Percentiles rank a stretch among this genome's conserved stretches.
Conservation (phyloP, 2,888 invertebrate genomes). For the Xiphydria camelus region DNA sequence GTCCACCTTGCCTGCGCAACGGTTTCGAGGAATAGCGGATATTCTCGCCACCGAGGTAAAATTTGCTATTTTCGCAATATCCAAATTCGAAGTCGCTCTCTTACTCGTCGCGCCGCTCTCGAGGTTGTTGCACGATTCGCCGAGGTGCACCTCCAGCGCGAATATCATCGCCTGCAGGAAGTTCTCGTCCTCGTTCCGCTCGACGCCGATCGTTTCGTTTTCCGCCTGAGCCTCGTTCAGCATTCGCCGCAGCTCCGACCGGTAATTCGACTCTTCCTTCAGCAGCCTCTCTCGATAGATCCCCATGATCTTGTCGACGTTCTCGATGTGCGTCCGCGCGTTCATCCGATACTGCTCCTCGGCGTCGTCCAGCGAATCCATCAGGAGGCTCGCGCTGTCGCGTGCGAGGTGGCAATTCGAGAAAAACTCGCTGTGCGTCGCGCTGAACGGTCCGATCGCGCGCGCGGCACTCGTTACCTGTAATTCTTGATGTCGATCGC, state of each 20-base stretch:
- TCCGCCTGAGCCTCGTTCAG: constrained; percentile 18
- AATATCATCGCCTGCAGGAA: constrained; percentile 27
- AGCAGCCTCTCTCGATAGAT: constrained; percentile 45
- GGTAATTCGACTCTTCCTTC: constrained; percentile 23
- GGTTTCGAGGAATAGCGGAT: too few relatives aligned
- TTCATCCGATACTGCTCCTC: constrained; percentile 56
- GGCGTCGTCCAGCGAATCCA: constrained; percentile 54
- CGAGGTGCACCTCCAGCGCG: constrained; percentile 18
- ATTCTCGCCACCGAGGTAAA: too few relatives aligned
- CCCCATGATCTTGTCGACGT: constrained; percentile 51
- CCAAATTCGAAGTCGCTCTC: background rate
- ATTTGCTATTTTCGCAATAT: too few relatives aligned
- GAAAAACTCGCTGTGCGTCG: too few relatives aligned
- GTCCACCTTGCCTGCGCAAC: constrained; percentile 37
- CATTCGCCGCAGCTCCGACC: constrained; percentile 21
- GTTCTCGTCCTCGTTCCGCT: constrained; percentile 22
- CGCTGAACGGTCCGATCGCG: too few relatives aligned
- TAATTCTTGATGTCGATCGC: constrained; percentile 59
- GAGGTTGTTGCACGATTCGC: constrained; percentile 21
- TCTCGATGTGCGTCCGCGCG: constrained; percentile 49
- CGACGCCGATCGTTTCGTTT: constrained; percentile 17
- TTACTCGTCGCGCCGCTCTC: constrained; percentile 32
- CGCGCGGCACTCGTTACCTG: constrained; percentile 37
- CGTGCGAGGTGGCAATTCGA: too few relatives aligned
- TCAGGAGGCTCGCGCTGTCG: constrained; percentile 46